Evolutionary conservation across 2,113 vertebrate species (phyloP), one percentile per base, ranked within the genome.

Genomic region (Maccullochella peelii): DNA sequence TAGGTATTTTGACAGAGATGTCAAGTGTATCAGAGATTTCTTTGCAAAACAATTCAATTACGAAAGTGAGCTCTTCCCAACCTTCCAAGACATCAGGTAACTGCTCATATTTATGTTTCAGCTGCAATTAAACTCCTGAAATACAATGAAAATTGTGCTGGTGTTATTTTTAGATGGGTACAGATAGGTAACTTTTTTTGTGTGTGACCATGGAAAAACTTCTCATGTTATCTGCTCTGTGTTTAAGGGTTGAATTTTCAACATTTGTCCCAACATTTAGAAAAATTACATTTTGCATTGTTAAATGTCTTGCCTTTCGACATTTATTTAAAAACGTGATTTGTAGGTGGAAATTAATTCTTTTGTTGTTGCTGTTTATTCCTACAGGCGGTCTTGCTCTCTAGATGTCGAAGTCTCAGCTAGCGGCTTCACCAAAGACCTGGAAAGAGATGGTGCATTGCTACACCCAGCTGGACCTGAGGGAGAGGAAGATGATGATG

Each of bases 1-100:
- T 21, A 99, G 98, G 97, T 99, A 99, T 93, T 99, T 99, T 94
- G 96, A 99, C 91, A 95, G 98, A 92, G 98, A 99, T 88, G 97
- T 99, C 77, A 99, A 97, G 92, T 99, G 98, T 67, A 90, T 99
- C 81, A 86, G 95, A 89, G 97, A 98, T 90, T 99, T 98, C 93
- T 99, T 99, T 90, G 94, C 96, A 59, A 99, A 93, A 83, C 95
- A 97, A 54, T 99, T 93, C 88, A 95, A 79, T 87, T 99, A 98
- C 0, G 98, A 99, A 94, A 99, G 98, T 78, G 97, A 99, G 77
- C 96, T 99, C 73, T 98, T 96, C 87, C 98, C 98, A 81, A 91
- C 94, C 3, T 99, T 99, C 90, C 95, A 94, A 91, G 97, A 99
- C 61, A 95, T 98, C 90, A 97, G 96, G 98, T 99, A 89, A 91